Evolutionary conservation across 2,888 invertebrate genomes (phyloP), one percentile per base, ranked within the genome.

Genomic region (Rhagonycha fulva): DNA sequence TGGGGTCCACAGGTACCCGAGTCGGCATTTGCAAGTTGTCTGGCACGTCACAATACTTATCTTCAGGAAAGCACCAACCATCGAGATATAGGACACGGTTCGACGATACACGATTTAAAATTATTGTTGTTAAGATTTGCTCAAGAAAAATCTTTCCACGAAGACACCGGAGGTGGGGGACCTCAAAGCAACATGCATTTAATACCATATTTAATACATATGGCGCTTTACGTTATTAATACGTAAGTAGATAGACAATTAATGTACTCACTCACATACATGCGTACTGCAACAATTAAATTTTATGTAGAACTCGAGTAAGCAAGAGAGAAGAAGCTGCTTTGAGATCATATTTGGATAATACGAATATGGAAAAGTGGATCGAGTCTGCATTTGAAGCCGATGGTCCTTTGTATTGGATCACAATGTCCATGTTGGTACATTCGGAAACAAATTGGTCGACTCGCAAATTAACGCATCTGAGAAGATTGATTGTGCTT

Each of bases 161-260:
- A 98, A 87, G 98, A 99, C 89, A 97, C 98, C 2, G 98, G 98
- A 14, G 99, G 97, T 81, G 97, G 97, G 83, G 98, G 98, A 1
- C 96, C 98, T 12, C 97, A 98, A 85, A 98, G 98, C 80, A 98
- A 98, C 89, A 95, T 98, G 94, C 97, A 98, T 89, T 93, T 99
- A 84, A 93, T 98, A 79, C 98, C 98, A 9, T 98, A 98, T 86
- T 90, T 98, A 74, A 90, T 96, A 79, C 98, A 98, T 87, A 97
- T 97, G 92, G 96, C 97, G 19, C 93, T 98, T 14, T 98, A 98
- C 87, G 95, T 97, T 80, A 92, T 97, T 83, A 96, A 98, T 86
- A 97, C 97, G 91, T 94, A 82, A 90, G 93, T 89, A 47, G n/a
- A n/a, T 2, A n/a, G n/a, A 5, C n/a, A n/a, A 47, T 7, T 2